phyloP scores from a whole-genome alignment of 2,888 invertebrate genomes.

The Trachelus tabidus region DNA sequence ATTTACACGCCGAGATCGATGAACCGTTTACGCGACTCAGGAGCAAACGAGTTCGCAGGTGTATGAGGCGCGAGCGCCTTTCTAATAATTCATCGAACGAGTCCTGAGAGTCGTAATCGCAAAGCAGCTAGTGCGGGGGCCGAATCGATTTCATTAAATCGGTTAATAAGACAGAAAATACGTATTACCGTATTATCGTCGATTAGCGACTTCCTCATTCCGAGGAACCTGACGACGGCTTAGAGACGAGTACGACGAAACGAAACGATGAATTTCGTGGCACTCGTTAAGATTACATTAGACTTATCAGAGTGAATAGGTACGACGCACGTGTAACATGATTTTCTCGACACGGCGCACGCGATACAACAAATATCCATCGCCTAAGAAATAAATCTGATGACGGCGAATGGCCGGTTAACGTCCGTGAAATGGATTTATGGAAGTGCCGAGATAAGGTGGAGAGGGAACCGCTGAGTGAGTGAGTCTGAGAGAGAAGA shows the following conservation, averaged over 20 bases:
- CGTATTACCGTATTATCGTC: background rate
- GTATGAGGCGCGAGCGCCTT: background rate
- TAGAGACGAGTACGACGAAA: background rate
- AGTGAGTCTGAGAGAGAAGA: background rate
- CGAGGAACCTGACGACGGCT: background rate
- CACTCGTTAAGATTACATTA: background rate
- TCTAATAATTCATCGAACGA: conserved; percentile 5
- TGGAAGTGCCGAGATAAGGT: background rate
- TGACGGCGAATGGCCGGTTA: background rate
- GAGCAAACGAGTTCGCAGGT: background rate
- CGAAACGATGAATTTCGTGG: background rate
- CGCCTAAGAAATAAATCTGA: background rate
- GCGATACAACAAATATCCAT: background rate
- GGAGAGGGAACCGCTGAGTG: background rate
- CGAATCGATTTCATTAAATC: background rate
- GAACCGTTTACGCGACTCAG: background rate
- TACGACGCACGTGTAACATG: no score
- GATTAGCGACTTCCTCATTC: background rate
- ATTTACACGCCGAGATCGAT: background rate
- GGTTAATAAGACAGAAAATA: background rate
- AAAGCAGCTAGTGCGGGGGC: background rate
- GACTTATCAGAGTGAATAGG: background rate
- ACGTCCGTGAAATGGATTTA: background rate
- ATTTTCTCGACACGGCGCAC: background rate
- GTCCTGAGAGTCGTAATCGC: background rate